Evolutionary conservation across 2,888 invertebrate genomes (phyloP).

Genomic region (Metacarcinus magister): DNA sequence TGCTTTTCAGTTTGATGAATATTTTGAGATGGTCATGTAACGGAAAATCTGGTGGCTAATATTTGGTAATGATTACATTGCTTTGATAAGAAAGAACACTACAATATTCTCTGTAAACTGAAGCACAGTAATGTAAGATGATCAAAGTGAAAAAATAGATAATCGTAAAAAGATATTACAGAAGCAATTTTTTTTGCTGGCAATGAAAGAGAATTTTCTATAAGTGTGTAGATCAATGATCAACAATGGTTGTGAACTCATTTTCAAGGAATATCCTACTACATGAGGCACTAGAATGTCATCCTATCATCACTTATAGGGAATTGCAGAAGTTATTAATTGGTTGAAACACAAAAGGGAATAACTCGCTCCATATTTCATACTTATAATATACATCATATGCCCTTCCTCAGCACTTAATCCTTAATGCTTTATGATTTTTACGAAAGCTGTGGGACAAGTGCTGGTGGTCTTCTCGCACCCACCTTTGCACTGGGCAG

Average conservation of each 20-base stretch:
- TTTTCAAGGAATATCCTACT: not conserved
- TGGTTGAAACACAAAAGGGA: not conserved
- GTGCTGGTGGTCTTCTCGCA: not conserved
- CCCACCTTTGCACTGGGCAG: not conserved
- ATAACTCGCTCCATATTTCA: not conserved
- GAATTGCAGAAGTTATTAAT: not conserved
- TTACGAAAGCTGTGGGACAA: not conserved
- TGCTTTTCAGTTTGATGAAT: not conserved
- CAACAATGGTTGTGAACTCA: slow-evolving; percentile 41
- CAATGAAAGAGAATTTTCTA: not conserved
- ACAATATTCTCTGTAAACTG: not conserved
- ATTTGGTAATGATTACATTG: slow-evolving; percentile 6
- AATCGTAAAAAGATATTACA: not conserved
- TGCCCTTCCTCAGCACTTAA: not conserved
- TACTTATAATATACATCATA: not conserved
- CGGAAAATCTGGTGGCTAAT: not conserved
- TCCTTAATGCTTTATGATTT: slow-evolving; percentile 10
- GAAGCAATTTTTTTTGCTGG: not conserved
- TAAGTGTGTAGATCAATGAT: not conserved
- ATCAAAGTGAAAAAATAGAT: not conserved
- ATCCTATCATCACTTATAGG: not conserved
- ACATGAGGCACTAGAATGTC: not conserved
- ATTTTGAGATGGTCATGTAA: slow-evolving; percentile 12
- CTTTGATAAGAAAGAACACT: not conserved
- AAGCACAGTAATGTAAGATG: not conserved